phyloP scores from a whole-genome alignment of 1,140 invertebrate species.

The Thalassaphorura encarpata region DNA sequence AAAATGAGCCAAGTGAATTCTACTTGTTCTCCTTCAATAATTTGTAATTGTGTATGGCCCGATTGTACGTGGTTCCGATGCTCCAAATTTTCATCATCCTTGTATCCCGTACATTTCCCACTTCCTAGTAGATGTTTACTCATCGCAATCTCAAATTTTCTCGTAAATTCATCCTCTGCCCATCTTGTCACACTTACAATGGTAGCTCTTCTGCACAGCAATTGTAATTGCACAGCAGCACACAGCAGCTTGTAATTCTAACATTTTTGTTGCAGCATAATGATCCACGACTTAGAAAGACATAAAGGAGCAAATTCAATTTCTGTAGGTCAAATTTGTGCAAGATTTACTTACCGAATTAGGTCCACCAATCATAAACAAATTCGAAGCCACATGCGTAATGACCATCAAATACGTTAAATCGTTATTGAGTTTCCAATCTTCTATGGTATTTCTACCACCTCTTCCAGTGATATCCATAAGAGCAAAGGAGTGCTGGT shows the following conservation, averaged over 20 bases:
- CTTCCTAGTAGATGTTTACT: background rate
- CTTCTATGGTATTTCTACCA: background rate
- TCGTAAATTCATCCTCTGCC: background rate
- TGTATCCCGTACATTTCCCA: background rate
- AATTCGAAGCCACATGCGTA: background rate
- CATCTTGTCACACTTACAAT: background rate
- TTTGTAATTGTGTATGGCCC: background rate
- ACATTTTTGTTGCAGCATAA: background rate
- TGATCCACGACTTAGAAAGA: background rate
- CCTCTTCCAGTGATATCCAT: background rate
- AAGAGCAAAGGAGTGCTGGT: background rate
- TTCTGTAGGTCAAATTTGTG: background rate
- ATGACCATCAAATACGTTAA: background rate
- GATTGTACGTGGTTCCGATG: background rate
- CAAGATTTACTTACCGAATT: background rate
- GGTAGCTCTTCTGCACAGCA: background rate
- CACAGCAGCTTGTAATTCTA: background rate
- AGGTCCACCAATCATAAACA: background rate
- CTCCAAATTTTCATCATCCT: background rate
- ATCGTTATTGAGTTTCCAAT: background rate
- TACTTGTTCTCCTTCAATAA: background rate
- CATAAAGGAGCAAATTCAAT: background rate
- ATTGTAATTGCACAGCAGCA: background rate
- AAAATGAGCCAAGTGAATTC: background rate
- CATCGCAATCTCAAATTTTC: background rate